A percentile compares a stretch with the other conserved stretches of the same genome.
These are phyloP conservation scores for Pagetopsis macropterus DNA, from an alignment of 2,797 vertebrate species.

Conservation along the genomic window DNA sequence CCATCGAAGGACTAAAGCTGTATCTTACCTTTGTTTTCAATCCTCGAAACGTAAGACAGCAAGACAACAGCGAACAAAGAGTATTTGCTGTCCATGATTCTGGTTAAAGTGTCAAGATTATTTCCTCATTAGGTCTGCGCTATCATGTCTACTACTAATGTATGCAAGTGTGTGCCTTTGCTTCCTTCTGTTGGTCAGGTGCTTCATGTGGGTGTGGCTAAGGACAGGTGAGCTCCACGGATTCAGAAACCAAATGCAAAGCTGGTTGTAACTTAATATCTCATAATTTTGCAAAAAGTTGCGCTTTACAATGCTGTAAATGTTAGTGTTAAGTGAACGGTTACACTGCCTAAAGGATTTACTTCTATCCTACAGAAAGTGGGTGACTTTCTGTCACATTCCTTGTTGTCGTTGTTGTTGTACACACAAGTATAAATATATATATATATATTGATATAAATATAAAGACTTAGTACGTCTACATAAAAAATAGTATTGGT, in stretches of 20 bases:
- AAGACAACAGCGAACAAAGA: conserved; percentile 17
- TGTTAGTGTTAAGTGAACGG: not conserved
- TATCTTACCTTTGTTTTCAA: conserved; percentile 65
- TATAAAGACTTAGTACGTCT: not conserved
- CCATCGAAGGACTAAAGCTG: not conserved
- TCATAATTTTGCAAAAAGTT: too few species aligned
- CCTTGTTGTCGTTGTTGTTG: not conserved
- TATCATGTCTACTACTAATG: not conserved
- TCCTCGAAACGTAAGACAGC: conserved; percentile 27
- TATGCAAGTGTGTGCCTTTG: not conserved
- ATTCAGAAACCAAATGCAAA: not conserved
- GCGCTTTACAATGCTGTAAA: too few species aligned
- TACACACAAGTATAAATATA: too few species aligned
- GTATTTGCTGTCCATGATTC: conserved; percentile 50
- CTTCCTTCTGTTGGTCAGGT: conserved; percentile 35
- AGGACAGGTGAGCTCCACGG: conserved; percentile 17
- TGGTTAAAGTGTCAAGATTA: not conserved
- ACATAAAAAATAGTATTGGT: accelerated
- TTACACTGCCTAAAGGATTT: too few species aligned
- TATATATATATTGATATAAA: not conserved
- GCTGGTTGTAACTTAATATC: not conserved
- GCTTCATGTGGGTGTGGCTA: conserved; percentile 49
- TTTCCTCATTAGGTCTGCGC: accelerated
- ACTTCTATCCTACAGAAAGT: too few species aligned
- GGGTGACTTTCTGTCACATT: not conserved